Conservation (phyloP, 2,113 vertebrate species). For the Garra rufa region DNA sequence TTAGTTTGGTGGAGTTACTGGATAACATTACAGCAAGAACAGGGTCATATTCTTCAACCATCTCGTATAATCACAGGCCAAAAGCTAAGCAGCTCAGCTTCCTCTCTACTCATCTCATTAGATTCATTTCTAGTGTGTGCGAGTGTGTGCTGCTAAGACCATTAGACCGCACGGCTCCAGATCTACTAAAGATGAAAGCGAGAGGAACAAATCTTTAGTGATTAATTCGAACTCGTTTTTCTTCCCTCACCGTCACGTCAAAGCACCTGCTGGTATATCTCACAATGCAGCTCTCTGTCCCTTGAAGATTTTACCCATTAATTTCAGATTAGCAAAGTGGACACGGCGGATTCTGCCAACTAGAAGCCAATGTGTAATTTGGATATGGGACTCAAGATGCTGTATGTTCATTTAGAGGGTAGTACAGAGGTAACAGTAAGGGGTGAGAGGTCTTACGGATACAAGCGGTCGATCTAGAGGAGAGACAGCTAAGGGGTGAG, state of each 20-base stretch:
- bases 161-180: slow-evolving; percentile 57
- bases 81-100: slow-evolving; percentile 49
- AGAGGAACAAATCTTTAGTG: slow-evolving; percentile 66
- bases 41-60: slow-evolving; percentile 42
- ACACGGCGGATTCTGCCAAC: slow-evolving; percentile 32
- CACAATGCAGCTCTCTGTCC: slow-evolving; percentile 60
- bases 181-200: slow-evolving; percentile 62
- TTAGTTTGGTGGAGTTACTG: slow-evolving; percentile 2
- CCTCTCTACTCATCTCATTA: slow-evolving; percentile 53
- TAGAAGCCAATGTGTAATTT: slow-evolving; percentile 40
- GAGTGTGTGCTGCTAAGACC: slow-evolving; percentile 54
- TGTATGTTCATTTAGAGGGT: neutral
- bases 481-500: neutral
- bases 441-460: slow-evolving; percentile 33
- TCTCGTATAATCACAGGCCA: slow-evolving; percentile 49
- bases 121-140: slow-evolving; percentile 38
- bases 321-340: slow-evolving; percentile 64
- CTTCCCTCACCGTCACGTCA: slow-evolving; percentile 54
- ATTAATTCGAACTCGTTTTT: slow-evolving; percentile 64
- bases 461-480: slow-evolving; percentile 33
- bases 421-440: neutral
- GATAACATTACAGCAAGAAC: slow-evolving; percentile 18
- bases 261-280: slow-evolving; percentile 57
- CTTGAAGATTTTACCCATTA: slow-evolving; percentile 60
- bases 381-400: slow-evolving; percentile 18